phyloP scores from a whole-genome alignment of 1,140 invertebrate species.

The Metopolophium dirhodum region DNA sequence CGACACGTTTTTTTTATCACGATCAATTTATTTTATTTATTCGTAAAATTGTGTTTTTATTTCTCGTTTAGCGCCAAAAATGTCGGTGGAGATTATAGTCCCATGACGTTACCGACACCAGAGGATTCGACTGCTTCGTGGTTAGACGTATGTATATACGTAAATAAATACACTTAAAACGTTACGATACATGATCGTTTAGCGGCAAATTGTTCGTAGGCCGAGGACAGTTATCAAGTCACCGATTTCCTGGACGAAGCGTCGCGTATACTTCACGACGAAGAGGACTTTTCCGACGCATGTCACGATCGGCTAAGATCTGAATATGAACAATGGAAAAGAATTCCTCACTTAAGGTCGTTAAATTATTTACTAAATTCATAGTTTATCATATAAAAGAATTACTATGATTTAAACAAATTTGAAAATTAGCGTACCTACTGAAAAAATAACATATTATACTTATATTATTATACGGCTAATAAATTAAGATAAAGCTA shows the following conservation, averaged over 20 bases:
- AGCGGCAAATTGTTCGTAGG: neutral
- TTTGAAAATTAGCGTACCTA: neutral
- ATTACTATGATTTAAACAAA: neutral
- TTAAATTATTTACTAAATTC: neutral
- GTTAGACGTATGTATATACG: slow-evolving; percentile 32
- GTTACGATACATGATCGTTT: neutral
- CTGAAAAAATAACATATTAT: neutral
- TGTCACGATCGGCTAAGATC: neutral
- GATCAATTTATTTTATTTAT: neutral
- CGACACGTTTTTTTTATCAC: neutral
- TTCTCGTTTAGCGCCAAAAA: neutral
- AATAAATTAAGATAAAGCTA: too few species aligned
- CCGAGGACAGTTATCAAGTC: slow-evolving; percentile 10
- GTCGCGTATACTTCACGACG: slow-evolving; percentile 19
- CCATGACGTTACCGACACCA: neutral
- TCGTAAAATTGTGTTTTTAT: neutral
- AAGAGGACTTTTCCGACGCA: neutral
- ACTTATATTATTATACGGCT: neutral
- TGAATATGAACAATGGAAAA: slow-evolving; percentile 51
- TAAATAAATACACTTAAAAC: too few species aligned
- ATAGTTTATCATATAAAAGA: neutral
- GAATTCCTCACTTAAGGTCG: slow-evolving; percentile 47
- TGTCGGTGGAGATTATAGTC: neutral
- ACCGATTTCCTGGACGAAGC: slow-evolving; percentile 32
- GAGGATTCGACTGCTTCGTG: slow-evolving; percentile 48